phyloP scores from a whole-genome alignment of 2,797 vertebrate genomes.

The Acipenser transmontanus region DNA sequence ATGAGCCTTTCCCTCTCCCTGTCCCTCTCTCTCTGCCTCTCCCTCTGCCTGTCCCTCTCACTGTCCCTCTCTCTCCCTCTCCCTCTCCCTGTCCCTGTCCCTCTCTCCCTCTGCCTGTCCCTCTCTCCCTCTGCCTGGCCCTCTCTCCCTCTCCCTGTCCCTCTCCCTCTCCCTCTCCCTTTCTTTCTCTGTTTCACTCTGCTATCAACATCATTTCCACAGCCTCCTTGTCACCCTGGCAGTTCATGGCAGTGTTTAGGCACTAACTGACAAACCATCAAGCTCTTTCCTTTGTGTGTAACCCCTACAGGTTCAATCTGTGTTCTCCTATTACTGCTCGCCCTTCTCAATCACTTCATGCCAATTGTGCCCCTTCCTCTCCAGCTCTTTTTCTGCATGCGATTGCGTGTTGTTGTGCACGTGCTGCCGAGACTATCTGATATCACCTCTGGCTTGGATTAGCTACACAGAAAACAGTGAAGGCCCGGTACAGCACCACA shows the following conservation, averaged over 20 bases:
- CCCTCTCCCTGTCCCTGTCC: conserved; percentile 12
- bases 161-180: too few species aligned
- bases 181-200: too few species aligned
- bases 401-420: too few species aligned
- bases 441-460: not conserved
- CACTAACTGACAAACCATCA: too few species aligned
- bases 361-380: not conserved
- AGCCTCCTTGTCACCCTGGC: too few species aligned
- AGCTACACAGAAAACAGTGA: not conserved
- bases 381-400: not conserved
- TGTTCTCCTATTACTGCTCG: not conserved
- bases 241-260: too few species aligned
- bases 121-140: conserved; percentile 3
- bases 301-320: not conserved
- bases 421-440: not conserved
- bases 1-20: not conserved
- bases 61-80: not conserved
- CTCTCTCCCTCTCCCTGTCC: not conserved
- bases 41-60: not conserved
- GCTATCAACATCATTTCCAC: too few species aligned
- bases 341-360: not conserved
- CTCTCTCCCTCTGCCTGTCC: not conserved
- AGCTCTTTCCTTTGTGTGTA: not conserved
- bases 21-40: not conserved
- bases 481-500: not conserved